Evolutionary conservation across 2,113 vertebrate species (phyloP), one percentile per base, ranked within the genome.

Genomic region (Corythoichthys haematopterus): DNA sequence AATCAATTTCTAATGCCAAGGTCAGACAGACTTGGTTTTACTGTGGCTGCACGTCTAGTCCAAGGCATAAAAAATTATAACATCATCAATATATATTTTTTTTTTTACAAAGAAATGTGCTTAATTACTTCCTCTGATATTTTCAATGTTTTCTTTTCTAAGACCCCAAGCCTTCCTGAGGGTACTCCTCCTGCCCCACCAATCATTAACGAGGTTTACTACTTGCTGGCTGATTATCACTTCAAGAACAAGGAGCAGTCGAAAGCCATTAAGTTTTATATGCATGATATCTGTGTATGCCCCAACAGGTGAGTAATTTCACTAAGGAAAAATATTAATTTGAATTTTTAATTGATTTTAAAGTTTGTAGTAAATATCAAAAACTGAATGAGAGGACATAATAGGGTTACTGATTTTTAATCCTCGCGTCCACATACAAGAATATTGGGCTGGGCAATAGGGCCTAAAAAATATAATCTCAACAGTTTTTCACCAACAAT

Each of bases 181-280:
- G 95, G 94, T 13, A 91, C 93, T 0, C 87, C 94, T 71, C 91
- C 93, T 56, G 93, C 91, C 15, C 95, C 94, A 68, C 92, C 92
- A 0, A 93, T 98, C 78, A 93, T 96, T 68, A 93, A 93, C 33
- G 96, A 99, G 78, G 86, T 99, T 6, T 98, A 94, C 88, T 99
- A 99, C 78, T 93, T 99, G 59, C 88, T 98, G 81, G 97, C 95
- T 35, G 97, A 99, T 68, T 99, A 99, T 80, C 97, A 99, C 77
- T 99, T 99, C 88, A 99, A 99, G 85, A 99, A 98, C 88, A 99
- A 99, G 82, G 97, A 99, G 64, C 97, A 98, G 81, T 94, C 95
- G 55, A 99, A 99, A 85, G 97, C 97, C 75, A 95, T 98, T 84
- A 98, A 96, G 89, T 98, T 98, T 85, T 98, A 99, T 74, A 95